These are phyloP conservation scores for Hecatera dysodea DNA, from an alignment of 2,888 invertebrate species.

Conservation along the genomic window DNA sequence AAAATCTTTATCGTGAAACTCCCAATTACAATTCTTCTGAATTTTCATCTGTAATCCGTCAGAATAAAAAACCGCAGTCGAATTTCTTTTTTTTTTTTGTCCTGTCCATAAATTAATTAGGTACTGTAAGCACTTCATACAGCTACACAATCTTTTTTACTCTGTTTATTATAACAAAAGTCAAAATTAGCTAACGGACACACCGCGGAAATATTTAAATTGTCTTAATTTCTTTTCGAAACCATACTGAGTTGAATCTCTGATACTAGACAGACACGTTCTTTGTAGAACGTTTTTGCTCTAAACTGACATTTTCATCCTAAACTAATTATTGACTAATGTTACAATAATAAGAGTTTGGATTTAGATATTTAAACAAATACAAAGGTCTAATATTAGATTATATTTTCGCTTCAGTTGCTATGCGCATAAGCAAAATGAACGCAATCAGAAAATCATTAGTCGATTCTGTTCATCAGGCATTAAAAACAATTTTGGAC, in stretches of 20 bases:
- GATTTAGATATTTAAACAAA: not conserved
- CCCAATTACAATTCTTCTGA: not conserved
- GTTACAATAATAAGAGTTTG: slow-evolving; percentile 1
- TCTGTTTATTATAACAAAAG: slow-evolving; percentile 22
- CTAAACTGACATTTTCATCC: not conserved
- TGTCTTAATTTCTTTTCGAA: not conserved
- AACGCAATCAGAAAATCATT: slow-evolving; percentile 1
- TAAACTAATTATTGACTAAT: not conserved
- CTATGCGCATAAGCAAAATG: not conserved
- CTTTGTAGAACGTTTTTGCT: not conserved
- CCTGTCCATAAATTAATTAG: not conserved
- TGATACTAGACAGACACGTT: not conserved
- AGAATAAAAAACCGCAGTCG: not conserved
- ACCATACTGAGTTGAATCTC: not conserved
- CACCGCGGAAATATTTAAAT: not conserved
- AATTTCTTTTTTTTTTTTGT: not conserved
- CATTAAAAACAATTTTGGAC: not conserved
- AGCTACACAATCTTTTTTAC: no score
- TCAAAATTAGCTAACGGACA: not conserved
- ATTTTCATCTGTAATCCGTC: not conserved
- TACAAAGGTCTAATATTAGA: not conserved
- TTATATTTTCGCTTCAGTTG: slow-evolving; percentile 1
- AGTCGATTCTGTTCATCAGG: slow-evolving; percentile 30
- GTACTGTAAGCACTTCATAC: not conserved
- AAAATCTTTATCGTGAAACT: not conserved